Evolutionary conservation across 1,140 invertebrate species (phyloP), one percentile per base, ranked within the genome.

Genomic region (Meloidogyne hapla): DNA sequence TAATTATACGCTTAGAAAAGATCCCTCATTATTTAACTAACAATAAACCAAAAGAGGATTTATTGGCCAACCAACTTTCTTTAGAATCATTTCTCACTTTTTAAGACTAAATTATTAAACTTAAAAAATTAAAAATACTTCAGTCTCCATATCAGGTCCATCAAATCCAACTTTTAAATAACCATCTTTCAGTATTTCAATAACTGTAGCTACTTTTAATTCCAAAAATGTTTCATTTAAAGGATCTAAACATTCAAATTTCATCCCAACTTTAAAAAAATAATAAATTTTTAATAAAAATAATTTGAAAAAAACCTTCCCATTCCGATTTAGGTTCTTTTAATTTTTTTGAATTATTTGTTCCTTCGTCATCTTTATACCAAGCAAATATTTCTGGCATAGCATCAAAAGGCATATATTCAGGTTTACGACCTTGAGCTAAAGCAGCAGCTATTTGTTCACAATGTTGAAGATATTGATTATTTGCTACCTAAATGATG

Each of bases 81-180:
- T n/a, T n/a, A n/a, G n/a, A n/a, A n/a, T n/a, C n/a, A n/a, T n/a
- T n/a, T n/a, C n/a, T n/a, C n/a, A n/a, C n/a, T n/a, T n/a, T n/a
- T n/a, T n/a, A n/a, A n/a, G n/a, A n/a, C n/a, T n/a, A n/a, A n/a
- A n/a, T n/a, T n/a, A n/a, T n/a, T 18, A 8, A 15, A 10, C 21
- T 9, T 9, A 56, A 26, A 18, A 18, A 15, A 1, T 4, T n/a
- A 56, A 8, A 18, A 25, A 56, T 63, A 78, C 38, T 8, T 83
- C 81, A 25, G 76, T 76, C n/a, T 80, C 71, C 23, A 62, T 45
- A 67, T 83, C 81, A 13, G 77, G 78, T 1, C 81, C 81, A 65
- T 82, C 81, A 23, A 82, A 83, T 33, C 81, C 81, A 28, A 82
- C 64, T 25, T 80, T 80, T n/a, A 82, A 65, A 48, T 80, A 82